Evolutionary conservation across 2,888 invertebrate genomes (phyloP), one percentile per base, ranked within the genome.

Genomic region (Parnassius mnemosyne): DNA sequence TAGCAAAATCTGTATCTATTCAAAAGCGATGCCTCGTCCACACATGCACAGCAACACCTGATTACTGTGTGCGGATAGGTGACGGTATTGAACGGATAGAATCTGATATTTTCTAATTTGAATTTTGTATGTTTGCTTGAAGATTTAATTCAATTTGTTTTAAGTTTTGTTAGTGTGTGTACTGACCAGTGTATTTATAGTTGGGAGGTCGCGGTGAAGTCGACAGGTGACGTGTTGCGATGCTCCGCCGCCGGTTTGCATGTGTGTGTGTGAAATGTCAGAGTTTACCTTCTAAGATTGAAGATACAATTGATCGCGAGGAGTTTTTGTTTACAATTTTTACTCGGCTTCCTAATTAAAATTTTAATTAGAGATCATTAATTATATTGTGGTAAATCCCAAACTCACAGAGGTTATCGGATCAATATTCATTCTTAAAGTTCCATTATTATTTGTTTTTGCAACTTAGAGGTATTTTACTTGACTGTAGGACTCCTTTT

Each of bases 191-290:
- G 73, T 69, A 73, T 75, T 72, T 84, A 85, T 84, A 86, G 79
- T 81, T 77, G 81, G 84, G 84, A 87, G 87, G 87, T 88, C 87
- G 87, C 80, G 81, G 77, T 73, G 77, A 77, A 81, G 81, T 77
- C 83, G 84, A 84, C 89, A 89, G 88, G 89, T 90, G 89, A 87
- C 82, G 57, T 57, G 83, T 78, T 72, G 76, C 76, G 79, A 81
- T 83, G 80, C 71, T 78, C 75, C 71, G 34, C 69, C 74, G 11
- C 44, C 67, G 68, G 68, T 67, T 69, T 75, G 73, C 66, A 77
- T 68, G 65, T 85, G 86, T 87, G 86, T 87, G 87, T 67, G 83
- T 77, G 79, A 81, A 85, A 87, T 88, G 88, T 89, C 88, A 88
- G 83, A 89, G 88, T 87, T 89, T 84, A 87, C 70, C 50, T 66